These are phyloP conservation scores for Notodonta dromedarius DNA, from an alignment of 2,888 invertebrate species.

Conservation along the genomic window DNA sequence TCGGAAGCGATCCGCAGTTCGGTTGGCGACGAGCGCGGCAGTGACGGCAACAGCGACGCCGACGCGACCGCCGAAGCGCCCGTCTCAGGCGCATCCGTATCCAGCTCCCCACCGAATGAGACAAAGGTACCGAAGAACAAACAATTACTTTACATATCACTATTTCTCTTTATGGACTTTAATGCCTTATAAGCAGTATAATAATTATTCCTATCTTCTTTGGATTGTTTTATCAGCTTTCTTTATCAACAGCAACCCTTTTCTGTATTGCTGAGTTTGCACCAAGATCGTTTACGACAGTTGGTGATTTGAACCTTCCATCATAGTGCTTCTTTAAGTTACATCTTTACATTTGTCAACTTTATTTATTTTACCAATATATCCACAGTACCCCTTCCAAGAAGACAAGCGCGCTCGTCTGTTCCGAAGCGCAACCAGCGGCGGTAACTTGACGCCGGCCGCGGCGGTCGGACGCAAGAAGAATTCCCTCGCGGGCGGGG, in stretches of 20 bases:
- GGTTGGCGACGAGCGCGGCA: slow-evolving; percentile 74
- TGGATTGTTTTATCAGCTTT: too few species aligned
- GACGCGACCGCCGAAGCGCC: slow-evolving; percentile 74
- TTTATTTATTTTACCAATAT: background rate
- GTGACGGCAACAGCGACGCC: slow-evolving; percentile 78
- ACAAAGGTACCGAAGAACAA: slow-evolving; percentile 60
- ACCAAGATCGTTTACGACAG: too few species aligned
- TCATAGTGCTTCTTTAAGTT: background rate
- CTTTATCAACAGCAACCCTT: background rate
- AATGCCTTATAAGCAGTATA: too few species aligned
- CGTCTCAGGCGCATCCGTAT: slow-evolving; percentile 77
- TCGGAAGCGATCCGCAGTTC: slow-evolving; percentile 73
- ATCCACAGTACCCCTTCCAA: slow-evolving; percentile 37
- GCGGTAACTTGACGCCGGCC: slow-evolving; percentile 74
- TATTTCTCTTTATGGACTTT: too few species aligned
- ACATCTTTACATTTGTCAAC: background rate
- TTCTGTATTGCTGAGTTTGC: background rate
- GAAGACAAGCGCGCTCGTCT: slow-evolving; percentile 86
- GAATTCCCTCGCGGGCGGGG: slow-evolving; percentile 66
- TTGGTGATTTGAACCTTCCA: too few species aligned
- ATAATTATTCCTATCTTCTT: too few species aligned
- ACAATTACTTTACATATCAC: too few species aligned
- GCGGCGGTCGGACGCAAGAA: slow-evolving; percentile 69
- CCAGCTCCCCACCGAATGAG: slow-evolving; percentile 84
- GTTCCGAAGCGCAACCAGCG: slow-evolving; percentile 86